These are phyloP conservation scores for Pocillopora damicornis DNA, from an alignment of 64 coral and sea anemone species.

Conservation along the genomic window DNA sequence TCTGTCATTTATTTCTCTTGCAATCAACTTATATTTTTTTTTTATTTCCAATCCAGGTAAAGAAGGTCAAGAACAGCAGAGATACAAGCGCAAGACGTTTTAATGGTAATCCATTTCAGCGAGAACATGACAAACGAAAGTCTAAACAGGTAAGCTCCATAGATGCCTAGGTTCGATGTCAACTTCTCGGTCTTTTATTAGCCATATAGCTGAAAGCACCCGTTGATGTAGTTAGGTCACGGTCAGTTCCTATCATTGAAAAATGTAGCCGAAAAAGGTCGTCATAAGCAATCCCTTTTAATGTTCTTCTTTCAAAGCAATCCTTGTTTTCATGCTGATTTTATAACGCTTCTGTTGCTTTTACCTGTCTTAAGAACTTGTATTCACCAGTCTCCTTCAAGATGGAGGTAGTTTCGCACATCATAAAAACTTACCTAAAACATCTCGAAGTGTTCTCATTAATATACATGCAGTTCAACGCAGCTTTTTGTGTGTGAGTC, in stretches of 20 bases:
- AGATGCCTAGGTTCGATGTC: background rate
- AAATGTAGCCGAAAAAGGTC: background rate
- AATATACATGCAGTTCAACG: background rate
- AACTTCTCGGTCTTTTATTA: too few species aligned
- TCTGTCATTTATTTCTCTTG: background rate
- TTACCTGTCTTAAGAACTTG: too few species aligned
- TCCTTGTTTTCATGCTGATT: too few species aligned
- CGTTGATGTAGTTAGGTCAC: too few species aligned
- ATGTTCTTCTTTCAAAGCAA: too few species aligned
- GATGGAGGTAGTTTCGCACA: too few species aligned
- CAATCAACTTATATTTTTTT: too few species aligned
- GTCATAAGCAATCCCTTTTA: too few species aligned
- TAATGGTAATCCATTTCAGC: constrained; percentile 57
- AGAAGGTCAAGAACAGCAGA: constrained; percentile 66
- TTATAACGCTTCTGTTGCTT: too few species aligned
- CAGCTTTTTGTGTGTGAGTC: background rate
- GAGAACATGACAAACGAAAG: constrained; percentile 56
- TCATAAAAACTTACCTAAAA: too few species aligned
- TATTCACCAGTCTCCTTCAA: too few species aligned
- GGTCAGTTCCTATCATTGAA: background rate
- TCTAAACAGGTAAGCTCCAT: constrained; percentile 21
- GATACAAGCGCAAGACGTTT: constrained; percentile 24
- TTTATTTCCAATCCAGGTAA: constrained; percentile 25
- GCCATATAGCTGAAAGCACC: too few species aligned
- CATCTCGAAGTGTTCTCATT: background rate